phyloP scores from a whole-genome alignment of 2,797 vertebrate genomes.

The Taeniopygia guttata region DNA sequence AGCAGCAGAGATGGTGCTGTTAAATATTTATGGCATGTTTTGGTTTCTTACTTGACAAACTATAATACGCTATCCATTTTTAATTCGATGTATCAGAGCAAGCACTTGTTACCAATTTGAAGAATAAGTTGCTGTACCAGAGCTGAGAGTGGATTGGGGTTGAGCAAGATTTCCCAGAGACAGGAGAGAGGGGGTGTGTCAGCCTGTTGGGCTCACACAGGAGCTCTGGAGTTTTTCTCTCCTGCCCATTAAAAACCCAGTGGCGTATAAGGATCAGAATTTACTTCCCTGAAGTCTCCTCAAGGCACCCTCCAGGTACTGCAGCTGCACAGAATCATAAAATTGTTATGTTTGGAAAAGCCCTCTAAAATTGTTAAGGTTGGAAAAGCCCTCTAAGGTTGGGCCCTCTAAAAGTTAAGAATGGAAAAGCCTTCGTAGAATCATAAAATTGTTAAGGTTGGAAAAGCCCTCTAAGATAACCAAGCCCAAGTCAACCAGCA shows the following conservation, averaged over 20 bases:
- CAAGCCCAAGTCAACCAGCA: neutral
- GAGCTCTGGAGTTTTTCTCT: neutral
- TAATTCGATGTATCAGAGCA: constrained; percentile 72
- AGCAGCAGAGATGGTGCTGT: constrained; percentile 39
- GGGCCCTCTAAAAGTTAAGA: no score
- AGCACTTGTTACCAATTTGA: constrained; percentile 67
- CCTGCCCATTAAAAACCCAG: neutral
- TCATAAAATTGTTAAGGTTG: neutral
- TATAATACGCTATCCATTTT: constrained; percentile 72
- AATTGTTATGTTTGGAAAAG: neutral
- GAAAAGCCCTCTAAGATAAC: neutral
- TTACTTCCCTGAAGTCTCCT: neutral
- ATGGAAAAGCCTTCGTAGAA: no score
- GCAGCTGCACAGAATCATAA: neutral
- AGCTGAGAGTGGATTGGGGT: constrained; percentile 10
- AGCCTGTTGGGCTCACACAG: neutral
- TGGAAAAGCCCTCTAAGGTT: no score
- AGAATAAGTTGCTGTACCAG: constrained; percentile 33
- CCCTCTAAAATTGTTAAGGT: neutral
- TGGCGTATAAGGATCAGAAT: neutral
- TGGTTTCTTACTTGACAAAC: constrained; percentile 72
- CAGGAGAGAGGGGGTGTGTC: neutral
- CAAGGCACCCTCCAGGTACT: neutral
- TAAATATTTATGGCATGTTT: constrained; percentile 74
- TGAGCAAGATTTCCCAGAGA: neutral